Evolutionary conservation across 1,140 invertebrate genomes (phyloP).

Genomic region (Aphelenchoides avenae): DNA sequence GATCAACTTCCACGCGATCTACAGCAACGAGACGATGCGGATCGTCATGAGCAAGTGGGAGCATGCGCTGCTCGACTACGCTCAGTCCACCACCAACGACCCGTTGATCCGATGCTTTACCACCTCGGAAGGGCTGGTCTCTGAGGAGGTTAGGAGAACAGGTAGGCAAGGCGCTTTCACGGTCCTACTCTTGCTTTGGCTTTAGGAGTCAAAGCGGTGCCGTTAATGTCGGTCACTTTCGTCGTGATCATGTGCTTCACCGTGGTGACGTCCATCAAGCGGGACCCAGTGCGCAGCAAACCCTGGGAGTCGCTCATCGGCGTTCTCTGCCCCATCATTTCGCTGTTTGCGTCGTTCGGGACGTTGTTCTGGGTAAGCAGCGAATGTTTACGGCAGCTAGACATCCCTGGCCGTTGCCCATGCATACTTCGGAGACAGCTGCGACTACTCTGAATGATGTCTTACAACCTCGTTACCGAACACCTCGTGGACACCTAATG

Average conservation of each 20-base stretch:
- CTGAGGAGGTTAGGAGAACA: slow-evolving; percentile 56
- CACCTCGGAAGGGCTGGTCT: slow-evolving; percentile 55
- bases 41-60: slow-evolving; percentile 57
- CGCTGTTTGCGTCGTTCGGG: slow-evolving; percentile 51
- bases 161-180: slow-evolving; percentile 25
- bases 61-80: slow-evolving; percentile 51
- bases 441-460: too few species aligned
- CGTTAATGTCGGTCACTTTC: slow-evolving; percentile 48
- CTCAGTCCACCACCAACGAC: slow-evolving; percentile 43
- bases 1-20: slow-evolving; percentile 58
- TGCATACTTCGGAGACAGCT: too few species aligned
- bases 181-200: neutral
- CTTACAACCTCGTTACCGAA: too few species aligned
- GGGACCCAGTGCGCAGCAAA: slow-evolving; percentile 51
- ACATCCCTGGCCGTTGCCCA: too few species aligned
- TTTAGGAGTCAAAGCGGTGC: slow-evolving; percentile 50
- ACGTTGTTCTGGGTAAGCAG: slow-evolving; percentile 53
- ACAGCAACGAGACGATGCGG: slow-evolving; percentile 43
- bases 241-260: slow-evolving; percentile 51
- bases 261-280: slow-evolving; percentile 51
- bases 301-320: slow-evolving; percentile 56
- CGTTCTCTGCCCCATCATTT: slow-evolving; percentile 53
- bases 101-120: slow-evolving; percentile 46
- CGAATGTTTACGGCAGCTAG: too few species aligned
- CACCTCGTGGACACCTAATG: too few species aligned